These are phyloP conservation scores for Procambarus clarkii DNA, from an alignment of 1,140 invertebrate genomes.

Conservation along the genomic window DNA sequence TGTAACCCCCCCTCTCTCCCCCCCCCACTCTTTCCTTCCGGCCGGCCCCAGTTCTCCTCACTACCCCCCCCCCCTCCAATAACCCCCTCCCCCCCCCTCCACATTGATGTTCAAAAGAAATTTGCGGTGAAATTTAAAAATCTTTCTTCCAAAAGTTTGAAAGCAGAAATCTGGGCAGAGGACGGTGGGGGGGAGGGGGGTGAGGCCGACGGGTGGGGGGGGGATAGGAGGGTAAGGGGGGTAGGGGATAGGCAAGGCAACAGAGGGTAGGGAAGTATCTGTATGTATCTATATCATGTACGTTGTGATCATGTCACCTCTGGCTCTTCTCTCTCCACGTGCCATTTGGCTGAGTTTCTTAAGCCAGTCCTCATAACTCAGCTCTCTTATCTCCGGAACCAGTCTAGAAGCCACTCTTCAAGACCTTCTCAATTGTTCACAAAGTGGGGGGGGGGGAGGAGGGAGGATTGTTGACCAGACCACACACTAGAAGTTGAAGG, in stretches of 20 bases:
- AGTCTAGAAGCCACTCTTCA: too few relatives aligned
- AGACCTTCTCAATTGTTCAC: too few relatives aligned
- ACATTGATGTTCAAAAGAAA: constrained; percentile 11
- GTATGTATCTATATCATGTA: background rate
- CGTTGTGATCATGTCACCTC: background rate
- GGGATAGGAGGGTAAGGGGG: too few relatives aligned
- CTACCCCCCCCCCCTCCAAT: background rate
- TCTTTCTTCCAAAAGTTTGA: constrained; percentile 35
- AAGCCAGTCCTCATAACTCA: too few relatives aligned
- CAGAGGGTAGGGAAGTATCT: background rate
- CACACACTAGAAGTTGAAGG: too few relatives aligned
- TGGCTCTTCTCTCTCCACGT: background rate
- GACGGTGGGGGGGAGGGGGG: background rate
- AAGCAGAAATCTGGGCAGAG: background rate
- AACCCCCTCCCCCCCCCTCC: too few relatives aligned
- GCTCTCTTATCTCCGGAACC: too few relatives aligned
- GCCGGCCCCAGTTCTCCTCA: background rate
- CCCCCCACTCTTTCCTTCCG: background rate
- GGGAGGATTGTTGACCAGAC: too few relatives aligned
- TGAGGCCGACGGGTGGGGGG: too few relatives aligned
- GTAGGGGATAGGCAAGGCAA: background rate
- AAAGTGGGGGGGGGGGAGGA: too few relatives aligned
- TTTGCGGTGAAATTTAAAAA: constrained; percentile 28
- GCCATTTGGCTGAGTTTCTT: too few relatives aligned
- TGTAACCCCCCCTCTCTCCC: background rate